Conservation (phyloP, 2,888 invertebrate genomes). For the Hydrotaea diabolus region DNA sequence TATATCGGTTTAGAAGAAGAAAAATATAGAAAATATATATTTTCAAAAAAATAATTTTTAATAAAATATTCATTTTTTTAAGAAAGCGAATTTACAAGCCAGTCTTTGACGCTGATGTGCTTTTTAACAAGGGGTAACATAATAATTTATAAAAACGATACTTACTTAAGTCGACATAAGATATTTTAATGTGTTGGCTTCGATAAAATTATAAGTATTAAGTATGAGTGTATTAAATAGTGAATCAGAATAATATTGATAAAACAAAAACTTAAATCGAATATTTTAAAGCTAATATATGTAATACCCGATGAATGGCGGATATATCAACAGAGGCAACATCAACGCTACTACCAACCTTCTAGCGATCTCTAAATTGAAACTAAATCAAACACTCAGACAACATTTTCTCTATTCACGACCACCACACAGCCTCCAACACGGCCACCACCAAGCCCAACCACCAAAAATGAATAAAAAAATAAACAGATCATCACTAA, state of each 20-base stretch:
- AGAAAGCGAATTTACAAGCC: no score
- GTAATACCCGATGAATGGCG: conserved; percentile 81
- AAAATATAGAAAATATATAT: no score
- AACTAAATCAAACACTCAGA: conserved; percentile 47
- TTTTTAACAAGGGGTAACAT: no score
- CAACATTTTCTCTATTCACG: conserved; percentile 29
- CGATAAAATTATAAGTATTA: no score
- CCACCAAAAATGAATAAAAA: background rate
- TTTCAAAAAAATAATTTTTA: no score
- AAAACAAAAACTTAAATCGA: conserved; percentile 28
- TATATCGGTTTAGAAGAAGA: no score
- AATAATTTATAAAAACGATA: no score
- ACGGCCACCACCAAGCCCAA: conserved; percentile 2
- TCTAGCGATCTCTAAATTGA: conserved; percentile 80
- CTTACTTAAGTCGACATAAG: no score
- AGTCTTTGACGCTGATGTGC: no score
- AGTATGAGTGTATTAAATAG: background rate
- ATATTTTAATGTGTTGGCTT: no score
- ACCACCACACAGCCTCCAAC: conserved; percentile 44
- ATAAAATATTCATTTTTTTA: no score
- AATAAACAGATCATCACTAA: conserved; percentile 50
- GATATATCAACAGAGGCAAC: conserved; percentile 80
- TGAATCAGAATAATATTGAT: conserved; percentile 12
- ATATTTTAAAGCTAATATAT: conserved; percentile 79
- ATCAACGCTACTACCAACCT: conserved; percentile 80